A percentile compares a stretch with the other conserved stretches of the same genome.
Conservation (phyloP, 2,888 invertebrate genomes). For the Strigamia crassipes region DNA sequence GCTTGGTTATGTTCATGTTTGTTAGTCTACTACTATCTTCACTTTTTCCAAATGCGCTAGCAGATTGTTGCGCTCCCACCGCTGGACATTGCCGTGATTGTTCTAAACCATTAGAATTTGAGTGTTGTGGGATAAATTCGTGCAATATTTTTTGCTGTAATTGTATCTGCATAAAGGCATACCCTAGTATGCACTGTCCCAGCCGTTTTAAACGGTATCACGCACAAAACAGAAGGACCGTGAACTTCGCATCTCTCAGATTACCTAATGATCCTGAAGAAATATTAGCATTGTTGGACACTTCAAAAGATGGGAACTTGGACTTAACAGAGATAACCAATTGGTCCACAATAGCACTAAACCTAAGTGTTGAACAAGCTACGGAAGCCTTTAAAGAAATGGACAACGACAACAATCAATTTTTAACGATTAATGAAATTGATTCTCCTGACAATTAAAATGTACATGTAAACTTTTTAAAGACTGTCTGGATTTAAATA, state of each 20-base stretch:
- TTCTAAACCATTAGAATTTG: background rate
- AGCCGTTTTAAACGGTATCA: background rate
- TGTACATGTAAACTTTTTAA: too few relatives aligned
- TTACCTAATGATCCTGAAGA: background rate
- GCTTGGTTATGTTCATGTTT: too few relatives aligned
- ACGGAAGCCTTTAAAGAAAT: background rate
- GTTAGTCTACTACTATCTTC: too few relatives aligned
- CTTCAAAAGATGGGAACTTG: background rate
- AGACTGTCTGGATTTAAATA: too few relatives aligned
- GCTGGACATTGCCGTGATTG: background rate
- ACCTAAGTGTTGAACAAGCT: background rate
- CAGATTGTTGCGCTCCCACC: too few relatives aligned
- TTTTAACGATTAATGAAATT: background rate
- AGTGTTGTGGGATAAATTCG: background rate
- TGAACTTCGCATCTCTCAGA: background rate
- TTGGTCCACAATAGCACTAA: background rate
- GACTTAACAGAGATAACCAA: background rate
- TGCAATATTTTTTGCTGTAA: background rate
- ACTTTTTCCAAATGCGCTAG: too few relatives aligned
- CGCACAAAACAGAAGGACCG: background rate
- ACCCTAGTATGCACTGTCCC: background rate
- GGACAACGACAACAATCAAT: background rate
- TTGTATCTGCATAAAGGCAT: background rate
- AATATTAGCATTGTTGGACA: background rate
- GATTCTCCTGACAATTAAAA: background rate